Base-by-base conservation (phyloP, 2,113 vertebrate genomes). In the Ancistrus triradiatus region DNA sequence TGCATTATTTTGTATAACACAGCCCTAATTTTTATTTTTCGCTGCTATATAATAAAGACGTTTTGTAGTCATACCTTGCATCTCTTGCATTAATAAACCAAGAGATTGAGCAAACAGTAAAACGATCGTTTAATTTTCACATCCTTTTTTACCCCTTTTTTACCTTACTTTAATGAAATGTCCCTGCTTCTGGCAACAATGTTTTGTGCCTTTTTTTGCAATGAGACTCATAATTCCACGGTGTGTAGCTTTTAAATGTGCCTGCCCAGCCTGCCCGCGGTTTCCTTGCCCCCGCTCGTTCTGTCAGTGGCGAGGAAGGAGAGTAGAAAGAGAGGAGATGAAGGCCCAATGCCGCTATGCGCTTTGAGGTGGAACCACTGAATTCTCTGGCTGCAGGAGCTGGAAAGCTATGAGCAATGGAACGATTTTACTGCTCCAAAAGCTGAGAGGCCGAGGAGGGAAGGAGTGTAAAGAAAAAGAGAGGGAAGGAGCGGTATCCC, bases 351-450 rank as follows among this genome's bases (percentile, higher is more conserved):
- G n/a, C n/a, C n/a, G n/a, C n/a, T 64, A 70, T 75, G 69, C 74
- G 70, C 66, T 73, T 52, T 53, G 65, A 40, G 66, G 60, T 73
- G 64, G 44, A 52, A 55, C 59, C 22, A 18, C 67, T 75, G 78
- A 66, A 63, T 66, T 69, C 70, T 76, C 70, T 80, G 76, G 73
- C 69, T 57, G 24, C 75, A 70, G 72, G 51, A 70, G 68, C 49
- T 25, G 72, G 78, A 75, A 85, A 82, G 77, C 74, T 77, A 70
- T 80, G 80, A 84, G 83, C 83, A 85, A 81, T 81, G 85, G 83
- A 86, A 86, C 66, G 79, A 46, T 49, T 42, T 42, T 65, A 78
- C 63, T 66, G 60, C 70, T 43, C 46, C 60, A 74, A 53, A 70
- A 71, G 24, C 40, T 25, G 44, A 66, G 59, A 63, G 22, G 57